Evolutionary conservation across 2,888 invertebrate species (phyloP).

Genomic region (Andrena dorsata): DNA sequence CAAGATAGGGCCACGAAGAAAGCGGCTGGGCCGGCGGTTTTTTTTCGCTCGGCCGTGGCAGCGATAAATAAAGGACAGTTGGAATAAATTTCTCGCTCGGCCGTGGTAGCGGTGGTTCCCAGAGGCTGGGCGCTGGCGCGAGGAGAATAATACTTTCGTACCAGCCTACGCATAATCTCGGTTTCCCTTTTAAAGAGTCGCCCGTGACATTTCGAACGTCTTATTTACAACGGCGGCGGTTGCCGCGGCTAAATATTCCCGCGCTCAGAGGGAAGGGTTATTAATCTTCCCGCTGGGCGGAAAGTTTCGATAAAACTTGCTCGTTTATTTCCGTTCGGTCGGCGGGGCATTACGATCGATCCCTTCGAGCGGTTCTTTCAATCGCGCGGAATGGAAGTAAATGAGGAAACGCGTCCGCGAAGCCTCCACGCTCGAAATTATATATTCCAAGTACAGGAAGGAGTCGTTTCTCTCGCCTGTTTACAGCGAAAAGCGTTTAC

Average conservation of each 20-base stretch:
- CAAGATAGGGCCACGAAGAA: conserved; percentile 30
- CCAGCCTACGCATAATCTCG: conserved; percentile 1
- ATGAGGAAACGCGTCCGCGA: conserved; percentile 1
- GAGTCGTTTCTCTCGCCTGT: conserved; percentile 23
- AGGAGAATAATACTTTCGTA: neutral
- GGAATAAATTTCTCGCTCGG: conserved; percentile 4
- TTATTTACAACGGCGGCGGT: conserved; percentile 17
- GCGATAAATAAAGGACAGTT: conserved; percentile 12
- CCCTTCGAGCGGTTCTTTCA: conserved; percentile 12
- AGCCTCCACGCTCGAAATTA: conserved; percentile 13
- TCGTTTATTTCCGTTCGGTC: conserved; percentile 53
- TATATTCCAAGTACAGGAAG: conserved; percentile 18
- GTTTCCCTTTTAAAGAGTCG: neutral
- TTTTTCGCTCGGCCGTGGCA: neutral
- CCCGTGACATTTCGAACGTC: conserved; percentile 10
- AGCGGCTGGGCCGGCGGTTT: neutral
- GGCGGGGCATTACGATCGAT: conserved; percentile 44
- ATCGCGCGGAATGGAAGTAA: conserved; percentile 12
- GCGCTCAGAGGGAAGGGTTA: conserved; percentile 10
- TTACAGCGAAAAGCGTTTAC: conserved; percentile 43
- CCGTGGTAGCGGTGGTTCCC: neutral
- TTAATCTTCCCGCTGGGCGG: conserved; percentile 40
- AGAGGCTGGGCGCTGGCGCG: neutral
- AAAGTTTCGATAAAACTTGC: conserved; percentile 48
- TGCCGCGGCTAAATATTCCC: conserved; percentile 11